Evolutionary conservation across 1,140 invertebrate genomes (phyloP), one percentile per base, ranked within the genome.

Genomic region (Pomacea maculata): DNA sequence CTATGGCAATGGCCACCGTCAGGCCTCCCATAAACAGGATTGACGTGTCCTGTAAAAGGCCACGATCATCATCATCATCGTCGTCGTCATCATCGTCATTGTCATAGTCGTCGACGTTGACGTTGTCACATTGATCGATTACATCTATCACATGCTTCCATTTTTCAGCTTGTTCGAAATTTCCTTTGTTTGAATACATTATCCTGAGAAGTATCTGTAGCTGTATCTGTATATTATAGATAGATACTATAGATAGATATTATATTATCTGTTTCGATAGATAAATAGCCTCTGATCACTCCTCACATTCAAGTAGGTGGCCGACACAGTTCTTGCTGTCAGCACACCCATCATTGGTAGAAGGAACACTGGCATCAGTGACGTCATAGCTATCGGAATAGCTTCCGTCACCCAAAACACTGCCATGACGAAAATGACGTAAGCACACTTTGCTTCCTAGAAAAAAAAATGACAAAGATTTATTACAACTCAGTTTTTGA

Each of bases 361-460:
- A 0, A 97, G 89, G 1, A 96, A 94, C 73, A 97, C 93, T 0
- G 96, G 96, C 21, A 97, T 89, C 84, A 97, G 93, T 0, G 96
- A 94, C 0, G 96, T 97, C 1, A 97, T 93, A 0, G 95, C 94
- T 34, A 97, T 91, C 0, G 96, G 96, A 14, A 97, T 89, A 0
- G 94, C 93, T 90, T 97, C 96, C 15, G 95, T 93, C 68, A 97
- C 94, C 96, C 96, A 97, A 88, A 94, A 97, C 1, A 95, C 92
- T 1, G 95, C 95, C 96, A 97, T 97, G n/a, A 97, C 88, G 7
- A 96, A 82, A 0, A 97, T 93, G 0, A 95, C 93, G 89, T 95
- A 97, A 84, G 94, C 95, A 88, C 96, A 97, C 89, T 88, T 82
- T 71, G 82, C 79, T 72, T 83, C 83, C 85, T 88, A 78, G 6